Base-by-base conservation (phyloP, 2,888 invertebrate genomes). In the Drosophila kuntzei region DNA sequence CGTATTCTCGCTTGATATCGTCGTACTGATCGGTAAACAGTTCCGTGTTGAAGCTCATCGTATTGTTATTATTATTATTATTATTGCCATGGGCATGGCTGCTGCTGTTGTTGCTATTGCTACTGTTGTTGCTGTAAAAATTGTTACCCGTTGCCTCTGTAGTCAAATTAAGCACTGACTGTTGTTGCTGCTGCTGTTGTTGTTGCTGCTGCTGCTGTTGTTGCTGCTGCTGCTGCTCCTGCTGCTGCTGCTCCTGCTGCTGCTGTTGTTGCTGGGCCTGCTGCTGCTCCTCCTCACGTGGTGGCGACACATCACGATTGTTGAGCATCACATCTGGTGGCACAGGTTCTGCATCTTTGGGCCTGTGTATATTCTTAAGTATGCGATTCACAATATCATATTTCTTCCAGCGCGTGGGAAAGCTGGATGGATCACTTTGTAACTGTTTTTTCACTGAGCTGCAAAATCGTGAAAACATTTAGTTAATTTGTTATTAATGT, bases 311-410 rank as follows among this genome's bases (percentile, higher is more conserved):
- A 60, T 90, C 90, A 3, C 91, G 82, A 70, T 90, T 90, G 44
- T 89, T 90, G 12, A 87, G 84, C 63, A 91, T 46, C 1, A 89
- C 90, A 27, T 85, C 89, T 18, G 78, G 68, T 1, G 90, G 90
- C 69, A 90, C 54, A 0, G 90, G 90, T n/a, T 91, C 91, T 0
- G 91, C 91, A 57, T 91, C 81, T 55, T 87, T 87, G 5, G 90
- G 88, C 47, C 90, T 81, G 65, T 90, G 88, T 63, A 88, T 76
- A 70, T 90, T 90, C 60, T 87, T 91, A 2, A 90, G 70, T 41
- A 90, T 90, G 22, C 80, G 83, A 59, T 89, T 89, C 3, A 90
- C 65, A 9, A 90, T 80, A 49, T 86, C 85, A 54, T 80, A 90
- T 60, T 90, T 90, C 34, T 90, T 90, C 90, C 90, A 90, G 11